phyloP scores from a whole-genome alignment of 2,113 vertebrate genomes.

The Tenrec ecaudatus region DNA sequence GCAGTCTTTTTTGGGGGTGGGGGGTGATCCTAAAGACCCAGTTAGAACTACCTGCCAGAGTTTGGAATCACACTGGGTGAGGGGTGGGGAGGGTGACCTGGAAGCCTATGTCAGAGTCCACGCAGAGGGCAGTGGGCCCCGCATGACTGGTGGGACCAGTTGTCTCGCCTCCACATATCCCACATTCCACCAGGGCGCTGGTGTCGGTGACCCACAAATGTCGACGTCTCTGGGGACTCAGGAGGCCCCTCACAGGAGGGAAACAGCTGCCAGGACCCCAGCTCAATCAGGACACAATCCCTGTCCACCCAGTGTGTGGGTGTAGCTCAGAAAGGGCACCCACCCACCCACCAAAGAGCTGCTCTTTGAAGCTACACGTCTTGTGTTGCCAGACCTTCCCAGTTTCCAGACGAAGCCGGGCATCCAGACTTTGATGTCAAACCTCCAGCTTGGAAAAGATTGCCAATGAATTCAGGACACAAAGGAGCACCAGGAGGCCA shows the following conservation, averaged over 20 bases:
- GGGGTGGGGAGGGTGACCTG: background rate
- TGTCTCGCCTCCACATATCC: background rate
- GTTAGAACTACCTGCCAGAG: background rate
- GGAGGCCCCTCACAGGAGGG: background rate
- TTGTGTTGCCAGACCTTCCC: background rate
- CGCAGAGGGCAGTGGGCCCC: background rate
- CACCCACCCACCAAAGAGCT: background rate
- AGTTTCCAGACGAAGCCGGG: background rate
- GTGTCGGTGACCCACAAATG: background rate
- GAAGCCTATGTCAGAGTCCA: background rate
- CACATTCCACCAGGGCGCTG: background rate
- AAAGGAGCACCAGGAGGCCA: background rate
- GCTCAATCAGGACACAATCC: background rate
- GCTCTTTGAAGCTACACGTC: background rate
- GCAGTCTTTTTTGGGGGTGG: constrained; percentile 29
- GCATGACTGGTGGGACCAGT: background rate
- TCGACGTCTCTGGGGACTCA: background rate
- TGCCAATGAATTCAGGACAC: background rate
- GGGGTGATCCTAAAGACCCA: constrained; percentile 20
- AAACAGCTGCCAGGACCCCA: background rate
- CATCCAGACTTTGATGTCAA: background rate
- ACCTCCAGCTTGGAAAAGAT: background rate
- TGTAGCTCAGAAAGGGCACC: background rate
- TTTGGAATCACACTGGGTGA: constrained; percentile 43
- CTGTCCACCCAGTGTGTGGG: background rate